Base-by-base conservation (phyloP, 2,113 vertebrate genomes). In the Lynx canadensis region DNA sequence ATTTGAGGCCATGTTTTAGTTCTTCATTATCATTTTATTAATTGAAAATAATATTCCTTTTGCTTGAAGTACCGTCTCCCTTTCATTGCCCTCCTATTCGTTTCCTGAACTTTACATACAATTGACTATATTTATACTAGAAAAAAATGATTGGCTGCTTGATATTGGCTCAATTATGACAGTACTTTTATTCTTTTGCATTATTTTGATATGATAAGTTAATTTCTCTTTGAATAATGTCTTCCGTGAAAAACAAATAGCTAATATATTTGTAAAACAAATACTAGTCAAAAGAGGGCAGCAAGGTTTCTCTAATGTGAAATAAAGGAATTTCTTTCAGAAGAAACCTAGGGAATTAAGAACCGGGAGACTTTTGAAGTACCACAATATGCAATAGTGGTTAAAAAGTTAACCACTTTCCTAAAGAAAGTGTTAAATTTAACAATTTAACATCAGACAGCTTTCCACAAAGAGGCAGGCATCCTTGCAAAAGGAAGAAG, bases 271-370 rank as follows among this genome's bases (percentile, higher is more conserved):
- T 96, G 55, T 18, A 92, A 95, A 85, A 93, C 89, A 95, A 97
- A 8, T 38, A 12, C 89, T 92, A 73, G 74, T 95, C 38, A 92
- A 95, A 97, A 98, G 76, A 80, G 36, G 83, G 2, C 15, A 96
- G 27, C 11, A 82, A 79, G 33, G 38, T 92, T 96, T 25, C 45
- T 86, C 38, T 93, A 55, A 97, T 97, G 9, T 52, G 57, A 96
- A 95, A 10, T 21, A n/a, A 52, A 94, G 21, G 23, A 16, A 48
- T 94, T 57, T 79, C 12, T 74, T 68, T 80, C 29, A 84, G n/a
- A 93, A 87, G 71, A 50, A 74, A 87, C 9, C 25, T 55, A 68
- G 6, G n/a, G 36, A 89, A 79, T 90, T 25, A 68, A 88, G 45
- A 57, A 36, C 52, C 63, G 81, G 23, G n/a, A 41, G 21, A 41